Conservation (phyloP, 2,888 invertebrate genomes). For the Eilema depressum region DNA sequence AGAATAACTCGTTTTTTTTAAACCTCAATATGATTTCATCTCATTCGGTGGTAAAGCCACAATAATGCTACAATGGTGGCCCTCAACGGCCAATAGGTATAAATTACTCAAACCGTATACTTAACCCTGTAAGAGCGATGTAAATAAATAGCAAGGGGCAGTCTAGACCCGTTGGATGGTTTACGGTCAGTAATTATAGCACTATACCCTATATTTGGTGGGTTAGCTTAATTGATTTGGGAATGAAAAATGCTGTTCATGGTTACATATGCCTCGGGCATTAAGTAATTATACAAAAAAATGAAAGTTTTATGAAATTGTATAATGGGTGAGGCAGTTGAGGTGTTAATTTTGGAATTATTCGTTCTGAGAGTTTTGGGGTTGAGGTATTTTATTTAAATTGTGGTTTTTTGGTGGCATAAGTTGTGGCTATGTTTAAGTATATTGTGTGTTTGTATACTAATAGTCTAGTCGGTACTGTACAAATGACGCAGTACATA, state of each 20-base stretch:
- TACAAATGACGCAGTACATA: too few species aligned
- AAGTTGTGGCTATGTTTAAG: too few species aligned
- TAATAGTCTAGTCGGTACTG: too few species aligned
- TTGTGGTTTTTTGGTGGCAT: not conserved
- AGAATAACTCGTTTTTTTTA: not conserved
- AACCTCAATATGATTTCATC: too few species aligned
- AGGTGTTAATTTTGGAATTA: conserved; percentile 5
- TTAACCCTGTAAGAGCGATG: conserved; percentile 67
- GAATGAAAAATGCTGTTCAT: conserved; percentile 21
- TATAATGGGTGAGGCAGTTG: not conserved
- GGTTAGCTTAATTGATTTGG: conserved; percentile 30
- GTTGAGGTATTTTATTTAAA: not conserved
- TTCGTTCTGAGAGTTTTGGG: not conserved
- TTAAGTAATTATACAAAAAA: not conserved
- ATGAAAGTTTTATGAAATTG: not conserved
- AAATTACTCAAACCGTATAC: conserved; percentile 70
- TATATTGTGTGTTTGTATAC: too few species aligned
- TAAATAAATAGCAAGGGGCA: conserved; percentile 73
- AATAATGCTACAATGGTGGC: not conserved
- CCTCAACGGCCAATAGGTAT: conserved; percentile 54
- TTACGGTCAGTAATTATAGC: conserved; percentile 35
- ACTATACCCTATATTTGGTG: conserved; percentile 27
- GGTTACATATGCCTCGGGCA: not conserved
- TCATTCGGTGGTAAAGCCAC: too few species aligned
- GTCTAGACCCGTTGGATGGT: conserved; percentile 40